These are phyloP conservation scores for Elgonia sp. DNA, from an alignment of 2,888 invertebrate species.

Conservation along the genomic window DNA sequence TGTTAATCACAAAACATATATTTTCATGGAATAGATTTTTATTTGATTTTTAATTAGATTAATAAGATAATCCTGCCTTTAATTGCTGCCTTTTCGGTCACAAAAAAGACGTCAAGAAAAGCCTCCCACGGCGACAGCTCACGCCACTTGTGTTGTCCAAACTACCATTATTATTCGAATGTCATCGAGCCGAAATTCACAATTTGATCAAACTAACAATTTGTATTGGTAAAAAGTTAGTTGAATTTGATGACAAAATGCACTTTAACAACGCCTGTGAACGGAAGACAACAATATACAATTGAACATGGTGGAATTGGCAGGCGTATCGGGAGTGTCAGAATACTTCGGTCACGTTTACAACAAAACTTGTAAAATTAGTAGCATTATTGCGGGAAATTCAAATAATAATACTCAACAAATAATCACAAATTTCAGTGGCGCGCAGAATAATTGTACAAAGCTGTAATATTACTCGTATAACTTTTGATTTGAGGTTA, in stretches of 20 bases:
- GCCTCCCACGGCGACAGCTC: slow-evolving; percentile 3
- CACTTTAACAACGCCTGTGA: slow-evolving; percentile 50
- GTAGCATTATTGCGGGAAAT: slow-evolving; percentile 11
- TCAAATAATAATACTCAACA: background rate
- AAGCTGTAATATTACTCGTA: background rate
- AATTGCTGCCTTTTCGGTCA: slow-evolving; percentile 11
- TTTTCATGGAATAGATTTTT: too few species aligned
- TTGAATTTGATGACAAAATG: background rate
- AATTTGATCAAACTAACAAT: background rate
- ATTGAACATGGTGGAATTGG: slow-evolving; percentile 62
- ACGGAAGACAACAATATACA: slow-evolving; percentile 69
- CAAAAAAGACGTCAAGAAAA: slow-evolving; percentile 34
- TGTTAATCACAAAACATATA: too few species aligned
- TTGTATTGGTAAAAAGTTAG: background rate
- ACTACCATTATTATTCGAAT: slow-evolving; percentile 24
- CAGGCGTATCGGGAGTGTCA: slow-evolving; percentile 63
- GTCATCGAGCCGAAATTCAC: background rate
- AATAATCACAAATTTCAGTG: background rate
- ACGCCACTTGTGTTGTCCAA: slow-evolving; percentile 32
- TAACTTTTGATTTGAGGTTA: slow-evolving; percentile 36
- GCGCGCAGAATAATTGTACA: background rate
- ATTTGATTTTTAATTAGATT: slow-evolving; percentile 15
- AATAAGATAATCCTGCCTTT: slow-evolving; percentile 7
- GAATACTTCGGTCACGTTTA: slow-evolving; percentile 38
- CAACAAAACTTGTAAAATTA: background rate